Conservation (phyloP, 2,797 vertebrate species). For the Salarias fasciatus region DNA sequence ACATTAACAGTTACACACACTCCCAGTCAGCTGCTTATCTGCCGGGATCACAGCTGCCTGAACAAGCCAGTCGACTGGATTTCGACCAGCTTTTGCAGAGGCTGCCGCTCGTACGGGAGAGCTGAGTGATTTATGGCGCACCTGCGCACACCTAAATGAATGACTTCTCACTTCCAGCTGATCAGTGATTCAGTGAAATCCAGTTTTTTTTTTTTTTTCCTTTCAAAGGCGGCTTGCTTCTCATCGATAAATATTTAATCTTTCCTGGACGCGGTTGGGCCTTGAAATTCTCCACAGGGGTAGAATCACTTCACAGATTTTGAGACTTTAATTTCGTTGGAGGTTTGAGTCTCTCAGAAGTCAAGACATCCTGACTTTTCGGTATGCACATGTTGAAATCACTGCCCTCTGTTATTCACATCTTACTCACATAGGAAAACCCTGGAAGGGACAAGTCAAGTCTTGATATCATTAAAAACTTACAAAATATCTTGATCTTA, state of each 20-base stretch:
- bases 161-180: not conserved
- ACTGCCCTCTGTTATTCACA: not conserved
- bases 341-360: too few species aligned
- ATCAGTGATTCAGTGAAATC: too few species aligned
- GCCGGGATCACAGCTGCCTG: slow-evolving; percentile 52
- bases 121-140: slow-evolving; percentile 44
- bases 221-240: too few species aligned
- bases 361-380: too few species aligned
- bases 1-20: not conserved
- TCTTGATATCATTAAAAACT: not conserved
- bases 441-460: too few species aligned
- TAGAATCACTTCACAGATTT: too few species aligned
- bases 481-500: not conserved
- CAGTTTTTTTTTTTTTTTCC: too few species aligned
- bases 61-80: slow-evolving; percentile 34
- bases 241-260: too few species aligned
- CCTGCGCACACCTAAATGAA: slow-evolving; percentile 22
- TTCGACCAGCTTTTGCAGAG: slow-evolving; percentile 14
- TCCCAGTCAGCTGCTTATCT: slow-evolving; percentile 41
- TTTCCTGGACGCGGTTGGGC: too few species aligned
- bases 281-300: too few species aligned
- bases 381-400: too few species aligned
- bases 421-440: not conserved
- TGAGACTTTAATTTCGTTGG: too few species aligned
- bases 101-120: not conserved